Base-by-base conservation (phyloP, 2,797 vertebrate genomes). In the Manis crassicaudata region DNA sequence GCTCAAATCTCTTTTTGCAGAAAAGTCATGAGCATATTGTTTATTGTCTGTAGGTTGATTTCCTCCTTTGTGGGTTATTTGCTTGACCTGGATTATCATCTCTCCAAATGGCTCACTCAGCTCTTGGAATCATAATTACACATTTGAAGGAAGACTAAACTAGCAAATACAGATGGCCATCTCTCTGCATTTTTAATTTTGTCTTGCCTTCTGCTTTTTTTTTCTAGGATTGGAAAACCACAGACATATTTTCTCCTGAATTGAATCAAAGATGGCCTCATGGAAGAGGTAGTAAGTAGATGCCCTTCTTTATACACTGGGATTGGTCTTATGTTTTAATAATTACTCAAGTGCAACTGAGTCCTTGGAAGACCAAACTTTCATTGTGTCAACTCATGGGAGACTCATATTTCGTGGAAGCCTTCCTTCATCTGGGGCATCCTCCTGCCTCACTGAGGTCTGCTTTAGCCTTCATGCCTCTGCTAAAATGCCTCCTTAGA, bases 21-120 rank as follows among this genome's bases (percentile, higher is more conserved):
- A 67, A 65, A 92, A 95, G 7, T 16, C 20, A 2, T 32, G 80
- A 62, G 84, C 54, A 68, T 40, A 43, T 12, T n/a, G 62, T 29
- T 37, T 46, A 35, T 23, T 52, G 65, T 95, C 70, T 95, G 67
- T 80, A 90, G 56, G 50, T 50, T 65, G 81, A 84, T 75, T 90
- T 93, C 84, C 67, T 96, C 86, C 80, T 89, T 65, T 89, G 89
- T 90, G 92, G 95, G 72, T 82, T 96, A 83, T 86, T 96, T 95
- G 89, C 62, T 73, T 95, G 96, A 96, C 91, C 96, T 87, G 89
- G 65, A 68, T 50, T 40, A 17, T 89, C 79, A 3, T 77, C 84
- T 83, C 62, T 79, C 68, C 89, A 95, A 96, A 95, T 85, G 91
- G 88, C 92, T 76, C 94, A 14, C 94, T 97, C 91, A 96, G 96